Conservation (phyloP, 2,113 vertebrate species). For the Lasiurus cinereus region DNA sequence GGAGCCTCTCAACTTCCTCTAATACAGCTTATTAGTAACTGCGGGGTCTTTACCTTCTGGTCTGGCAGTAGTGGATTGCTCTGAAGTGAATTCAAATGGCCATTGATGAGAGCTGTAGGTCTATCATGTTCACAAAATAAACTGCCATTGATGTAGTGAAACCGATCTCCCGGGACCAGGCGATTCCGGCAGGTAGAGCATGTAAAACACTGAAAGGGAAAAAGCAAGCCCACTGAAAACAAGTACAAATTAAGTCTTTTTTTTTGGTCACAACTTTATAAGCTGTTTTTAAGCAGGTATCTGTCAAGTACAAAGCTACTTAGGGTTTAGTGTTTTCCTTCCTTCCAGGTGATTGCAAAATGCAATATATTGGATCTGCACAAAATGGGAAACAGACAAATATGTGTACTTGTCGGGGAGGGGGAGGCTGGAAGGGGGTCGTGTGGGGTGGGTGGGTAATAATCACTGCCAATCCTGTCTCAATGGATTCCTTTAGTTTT, state of each 20-base stretch:
- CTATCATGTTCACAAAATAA: conserved; percentile 99
- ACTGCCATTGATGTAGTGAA: conserved; percentile 99
- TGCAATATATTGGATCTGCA: neutral
- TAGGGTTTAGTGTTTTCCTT: conserved; percentile 56
- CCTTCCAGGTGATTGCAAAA: conserved; percentile 5
- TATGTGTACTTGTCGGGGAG: accelerated
- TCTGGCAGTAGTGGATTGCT: conserved; percentile 99
- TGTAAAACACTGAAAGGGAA: conserved; percentile 95
- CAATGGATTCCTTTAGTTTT: neutral
- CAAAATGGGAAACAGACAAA: neutral
- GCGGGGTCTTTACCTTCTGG: conserved; percentile 96
- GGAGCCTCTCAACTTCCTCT: conserved; percentile 82
- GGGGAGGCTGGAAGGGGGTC: accelerated
- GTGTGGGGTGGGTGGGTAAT: neutral
- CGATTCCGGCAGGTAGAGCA: conserved; percentile 99
- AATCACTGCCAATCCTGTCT: neutral
- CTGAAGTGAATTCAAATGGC: conserved; percentile 99
- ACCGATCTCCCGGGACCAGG: conserved; percentile 98
- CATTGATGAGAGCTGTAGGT: conserved; percentile 99
- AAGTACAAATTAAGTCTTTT: conserved; percentile 79
- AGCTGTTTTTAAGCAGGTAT: conserved; percentile 75
- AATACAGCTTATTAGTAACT: conserved; percentile 89
- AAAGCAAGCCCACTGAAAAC: conserved; percentile 84
- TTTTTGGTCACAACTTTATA: conserved; percentile 77
- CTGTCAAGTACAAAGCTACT: conserved; percentile 70